These are phyloP conservation scores for Centroberyx gerrardi DNA, from an alignment of 2,797 vertebrate species.

Conservation along the genomic window DNA sequence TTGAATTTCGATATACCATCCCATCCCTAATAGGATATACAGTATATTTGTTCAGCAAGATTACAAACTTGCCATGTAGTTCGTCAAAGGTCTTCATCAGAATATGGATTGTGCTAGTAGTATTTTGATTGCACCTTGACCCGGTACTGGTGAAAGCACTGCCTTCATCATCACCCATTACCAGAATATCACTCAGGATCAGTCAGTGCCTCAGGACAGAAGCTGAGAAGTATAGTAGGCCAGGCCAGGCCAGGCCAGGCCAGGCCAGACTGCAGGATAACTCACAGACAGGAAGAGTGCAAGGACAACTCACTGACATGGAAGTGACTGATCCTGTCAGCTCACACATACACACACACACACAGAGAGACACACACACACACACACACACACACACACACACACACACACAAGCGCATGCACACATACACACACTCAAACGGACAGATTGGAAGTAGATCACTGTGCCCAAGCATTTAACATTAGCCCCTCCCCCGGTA, in stretches of 20 bases:
- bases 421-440: conserved; percentile 25
- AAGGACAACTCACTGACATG: conserved; percentile 66
- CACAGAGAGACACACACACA: conserved; percentile 14
- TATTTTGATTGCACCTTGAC: conserved; percentile 41
- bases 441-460: conserved; percentile 76
- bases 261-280: conserved; percentile 19
- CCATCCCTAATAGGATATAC: too few species aligned
- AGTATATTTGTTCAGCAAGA: too few species aligned
- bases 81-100: conserved; percentile 1
- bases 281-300: conserved; percentile 56
- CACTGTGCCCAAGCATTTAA: conserved; percentile 65
- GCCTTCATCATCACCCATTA: not conserved
- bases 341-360: conserved; percentile 38
- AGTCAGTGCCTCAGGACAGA: conserved; percentile 42
- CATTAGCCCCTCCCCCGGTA: conserved; percentile 67
- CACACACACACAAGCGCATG: not conserved
- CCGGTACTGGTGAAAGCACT: conserved; percentile 35
- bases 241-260: conserved; percentile 24
- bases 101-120: not conserved
- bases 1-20: too few species aligned
- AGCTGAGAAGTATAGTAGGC: conserved; percentile 30
- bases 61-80: too few species aligned
- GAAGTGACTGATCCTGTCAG: conserved; percentile 80
- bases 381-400: conserved; percentile 28
- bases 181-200: conserved; percentile 49